Evolutionary conservation across 2,888 invertebrate genomes (phyloP).

Genomic region (Apantesis nais): DNA sequence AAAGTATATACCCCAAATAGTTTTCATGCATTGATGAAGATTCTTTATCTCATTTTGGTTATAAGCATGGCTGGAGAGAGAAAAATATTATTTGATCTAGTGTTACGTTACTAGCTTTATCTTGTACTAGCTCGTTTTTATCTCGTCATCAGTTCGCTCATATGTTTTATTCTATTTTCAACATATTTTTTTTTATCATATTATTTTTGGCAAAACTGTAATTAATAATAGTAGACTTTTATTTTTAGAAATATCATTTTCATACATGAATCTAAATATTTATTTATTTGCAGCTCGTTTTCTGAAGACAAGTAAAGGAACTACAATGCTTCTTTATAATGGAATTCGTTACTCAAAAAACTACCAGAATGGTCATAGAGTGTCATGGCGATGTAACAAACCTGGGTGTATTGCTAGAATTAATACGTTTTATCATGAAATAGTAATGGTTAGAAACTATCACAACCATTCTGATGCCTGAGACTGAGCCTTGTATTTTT

Average conservation of each 20-base stretch:
- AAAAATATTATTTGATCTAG: no score
- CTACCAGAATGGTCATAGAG: constrained; percentile 62
- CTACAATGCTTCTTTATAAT: constrained; percentile 54
- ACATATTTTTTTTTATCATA: background rate
- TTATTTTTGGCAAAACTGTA: background rate
- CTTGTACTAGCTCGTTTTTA: background rate
- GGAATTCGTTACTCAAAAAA: constrained; percentile 62
- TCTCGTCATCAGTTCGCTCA: no score
- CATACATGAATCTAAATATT: background rate
- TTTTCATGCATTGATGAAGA: background rate
- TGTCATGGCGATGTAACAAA: constrained; percentile 70
- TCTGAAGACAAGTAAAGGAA: constrained; percentile 54
- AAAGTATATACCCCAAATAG: background rate
- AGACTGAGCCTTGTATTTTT: background rate
- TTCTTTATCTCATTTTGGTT: background rate
- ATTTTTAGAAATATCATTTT: background rate
- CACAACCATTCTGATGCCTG: constrained; percentile 52
- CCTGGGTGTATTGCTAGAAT: constrained; percentile 62
- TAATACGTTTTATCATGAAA: constrained; percentile 52
- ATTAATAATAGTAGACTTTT: background rate
- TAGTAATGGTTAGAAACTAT: constrained; percentile 54
- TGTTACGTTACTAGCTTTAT: no score
- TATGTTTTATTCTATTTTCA: no score
- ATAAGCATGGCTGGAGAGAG: no score
- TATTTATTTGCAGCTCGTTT: constrained; percentile 47